A percentile compares a stretch with the other conserved stretches of the same genome.
Conservation (phyloP, 2,113 vertebrate species). For the Octodon degus region DNA sequence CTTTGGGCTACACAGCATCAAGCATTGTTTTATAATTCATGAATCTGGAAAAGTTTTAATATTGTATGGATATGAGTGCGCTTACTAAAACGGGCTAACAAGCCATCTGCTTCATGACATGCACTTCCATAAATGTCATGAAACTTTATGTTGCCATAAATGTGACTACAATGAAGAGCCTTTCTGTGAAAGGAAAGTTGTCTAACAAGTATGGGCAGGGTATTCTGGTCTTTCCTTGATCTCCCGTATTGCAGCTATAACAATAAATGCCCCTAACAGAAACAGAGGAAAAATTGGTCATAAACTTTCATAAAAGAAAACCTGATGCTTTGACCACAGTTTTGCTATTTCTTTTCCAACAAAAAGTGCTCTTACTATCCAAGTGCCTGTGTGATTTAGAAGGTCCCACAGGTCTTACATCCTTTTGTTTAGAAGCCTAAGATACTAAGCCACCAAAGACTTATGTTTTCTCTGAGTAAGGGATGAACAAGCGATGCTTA, state of each 20-base stretch:
- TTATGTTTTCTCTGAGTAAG: neutral
- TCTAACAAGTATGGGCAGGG: slow-evolving; percentile 50
- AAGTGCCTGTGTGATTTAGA: neutral
- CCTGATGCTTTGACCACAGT: slow-evolving; percentile 35
- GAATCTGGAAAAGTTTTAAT: slow-evolving; percentile 79
- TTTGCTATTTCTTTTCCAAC: slow-evolving; percentile 34
- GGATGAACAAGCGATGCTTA: neutral
- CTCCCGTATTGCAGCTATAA: slow-evolving; percentile 65
- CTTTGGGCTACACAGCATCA: slow-evolving; percentile 63
- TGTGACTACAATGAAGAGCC: slow-evolving; percentile 53
- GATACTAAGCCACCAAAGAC: neutral
- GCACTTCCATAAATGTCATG: slow-evolving; percentile 78
- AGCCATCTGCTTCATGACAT: slow-evolving; percentile 84
- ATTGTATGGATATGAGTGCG: slow-evolving; percentile 76
- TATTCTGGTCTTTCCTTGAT: slow-evolving; percentile 48
- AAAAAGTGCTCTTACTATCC: neutral
- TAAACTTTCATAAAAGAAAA: slow-evolving; percentile 11
- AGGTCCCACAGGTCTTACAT: slow-evolving; percentile 39
- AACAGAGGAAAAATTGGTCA: neutral
- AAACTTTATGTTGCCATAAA: slow-evolving; percentile 82
- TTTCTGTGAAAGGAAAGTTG: slow-evolving; percentile 63
- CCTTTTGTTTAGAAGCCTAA: slow-evolving; percentile 43
- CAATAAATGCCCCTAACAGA: slow-evolving; percentile 57
- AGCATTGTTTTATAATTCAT: slow-evolving; percentile 80
- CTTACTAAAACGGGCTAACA: slow-evolving; percentile 82